Conservation (phyloP, 2,888 invertebrate genomes). For the Ectemnius continuus region DNA sequence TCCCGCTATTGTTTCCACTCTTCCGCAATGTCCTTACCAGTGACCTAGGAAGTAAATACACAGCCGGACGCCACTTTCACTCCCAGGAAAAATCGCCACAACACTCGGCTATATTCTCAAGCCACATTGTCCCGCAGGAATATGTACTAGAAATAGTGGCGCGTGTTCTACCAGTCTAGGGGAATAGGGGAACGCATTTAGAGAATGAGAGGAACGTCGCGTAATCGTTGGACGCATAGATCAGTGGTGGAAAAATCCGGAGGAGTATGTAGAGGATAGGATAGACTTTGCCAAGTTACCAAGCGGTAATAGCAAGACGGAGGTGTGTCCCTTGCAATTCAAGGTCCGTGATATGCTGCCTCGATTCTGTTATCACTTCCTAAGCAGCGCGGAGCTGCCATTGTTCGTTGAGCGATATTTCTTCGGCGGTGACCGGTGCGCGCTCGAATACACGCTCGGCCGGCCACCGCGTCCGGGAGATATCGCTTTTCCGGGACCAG, state of each 20-base stretch:
- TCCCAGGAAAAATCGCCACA: too few species aligned
- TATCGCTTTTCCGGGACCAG: conserved; percentile 59
- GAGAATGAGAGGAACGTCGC: conserved; percentile 54
- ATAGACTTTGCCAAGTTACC: conserved; percentile 26
- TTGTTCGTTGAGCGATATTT: conserved; percentile 59
- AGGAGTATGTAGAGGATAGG: too few species aligned
- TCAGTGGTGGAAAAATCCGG: conserved; percentile 32
- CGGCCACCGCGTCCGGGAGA: conserved; percentile 24
- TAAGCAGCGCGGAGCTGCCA: conserved; percentile 53
- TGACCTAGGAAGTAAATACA: too few species aligned
- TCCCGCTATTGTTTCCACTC: neutral
- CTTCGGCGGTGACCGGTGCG: conserved; percentile 40
- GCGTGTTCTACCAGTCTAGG: neutral
- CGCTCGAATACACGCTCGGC: conserved; percentile 7
- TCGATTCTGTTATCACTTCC: conserved; percentile 61
- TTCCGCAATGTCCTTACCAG: neutral
- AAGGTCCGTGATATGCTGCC: conserved; percentile 61
- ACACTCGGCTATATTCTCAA: too few species aligned
- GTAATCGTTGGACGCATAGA: conserved; percentile 52
- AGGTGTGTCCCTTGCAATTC: conserved; percentile 61
- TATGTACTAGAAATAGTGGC: neutral
- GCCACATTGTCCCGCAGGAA: too few species aligned
- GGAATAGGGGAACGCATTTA: conserved; percentile 19
- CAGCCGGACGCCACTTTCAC: too few species aligned
- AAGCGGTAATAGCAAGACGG: conserved; percentile 56